phyloP scores from a whole-genome alignment of 2,888 invertebrate species.

The Macrosoma leucophasiata region DNA sequence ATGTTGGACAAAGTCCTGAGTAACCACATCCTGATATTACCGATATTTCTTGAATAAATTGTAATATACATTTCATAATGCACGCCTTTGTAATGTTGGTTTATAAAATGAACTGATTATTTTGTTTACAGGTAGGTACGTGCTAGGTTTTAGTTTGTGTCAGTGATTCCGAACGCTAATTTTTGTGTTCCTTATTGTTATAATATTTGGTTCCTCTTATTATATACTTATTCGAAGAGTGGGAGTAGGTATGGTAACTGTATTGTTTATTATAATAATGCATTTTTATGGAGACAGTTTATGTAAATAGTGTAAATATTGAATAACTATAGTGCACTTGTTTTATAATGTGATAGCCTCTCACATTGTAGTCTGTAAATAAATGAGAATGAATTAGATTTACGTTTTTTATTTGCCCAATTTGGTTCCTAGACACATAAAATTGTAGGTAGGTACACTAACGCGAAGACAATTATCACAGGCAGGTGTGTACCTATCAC shows the following conservation, averaged over 20 bases:
- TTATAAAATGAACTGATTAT: conserved; percentile 44
- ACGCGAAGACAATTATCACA: too few relatives aligned
- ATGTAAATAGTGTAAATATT: conserved; percentile 63
- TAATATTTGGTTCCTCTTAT: conserved; percentile 35
- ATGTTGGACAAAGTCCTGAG: conserved; percentile 21
- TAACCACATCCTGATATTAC: conserved; percentile 12
- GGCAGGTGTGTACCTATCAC: too few relatives aligned
- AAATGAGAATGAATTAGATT: conserved; percentile 64
- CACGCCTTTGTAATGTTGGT: too few relatives aligned
- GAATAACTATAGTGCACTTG: conserved; percentile 43
- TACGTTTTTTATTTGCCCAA: conserved; percentile 27
- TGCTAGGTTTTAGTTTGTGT: conserved; percentile 41
- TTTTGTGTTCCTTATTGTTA: conserved; percentile 36
- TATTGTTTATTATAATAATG: conserved; percentile 32
- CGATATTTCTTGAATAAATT: conserved; percentile 19
- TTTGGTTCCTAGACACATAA: too few relatives aligned
- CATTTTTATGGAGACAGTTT: conserved; percentile 43
- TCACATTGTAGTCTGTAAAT: conserved; percentile 71
- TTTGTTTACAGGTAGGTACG: conserved; percentile 31
- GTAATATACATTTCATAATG: too few relatives aligned
- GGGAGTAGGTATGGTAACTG: conserved; percentile 8
- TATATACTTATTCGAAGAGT: conserved; percentile 19
- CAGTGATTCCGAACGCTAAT: conserved; percentile 27
- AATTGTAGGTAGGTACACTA: neutral
- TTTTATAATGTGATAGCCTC: conserved; percentile 68